Percentiles rank a stretch among this genome's conserved stretches.
Conservation (phyloP, 2,888 invertebrate genomes). For the Creontiades dilutus region DNA sequence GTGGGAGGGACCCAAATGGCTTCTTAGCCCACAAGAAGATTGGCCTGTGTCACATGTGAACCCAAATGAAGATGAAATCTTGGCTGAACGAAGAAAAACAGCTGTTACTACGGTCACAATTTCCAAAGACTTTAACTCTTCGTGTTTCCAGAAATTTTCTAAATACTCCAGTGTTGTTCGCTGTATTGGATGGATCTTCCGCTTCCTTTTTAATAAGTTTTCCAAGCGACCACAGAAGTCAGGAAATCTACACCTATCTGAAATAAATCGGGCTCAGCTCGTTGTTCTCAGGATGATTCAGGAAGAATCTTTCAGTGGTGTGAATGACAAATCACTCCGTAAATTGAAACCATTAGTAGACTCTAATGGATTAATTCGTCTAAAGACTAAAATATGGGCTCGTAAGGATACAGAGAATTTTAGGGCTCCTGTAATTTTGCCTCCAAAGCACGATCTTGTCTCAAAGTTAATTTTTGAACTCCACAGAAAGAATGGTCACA, state of each 20-base stretch:
- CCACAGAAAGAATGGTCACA: background rate
- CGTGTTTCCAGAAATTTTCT: background rate
- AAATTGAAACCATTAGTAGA: slow-evolving; percentile 41
- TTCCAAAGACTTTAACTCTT: background rate
- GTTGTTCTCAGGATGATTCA: background rate
- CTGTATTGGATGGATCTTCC: background rate
- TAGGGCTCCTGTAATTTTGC: background rate
- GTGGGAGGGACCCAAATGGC: background rate
- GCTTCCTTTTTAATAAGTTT: background rate
- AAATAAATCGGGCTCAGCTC: background rate
- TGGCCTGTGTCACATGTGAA: background rate
- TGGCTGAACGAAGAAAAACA: background rate
- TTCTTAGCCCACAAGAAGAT: background rate
- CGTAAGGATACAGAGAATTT: background rate
- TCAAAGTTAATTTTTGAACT: background rate
- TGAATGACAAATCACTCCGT: background rate
- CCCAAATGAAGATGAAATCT: background rate
- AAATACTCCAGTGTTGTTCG: background rate
- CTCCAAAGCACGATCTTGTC: background rate
- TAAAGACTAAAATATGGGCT: background rate
- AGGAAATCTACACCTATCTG: background rate
- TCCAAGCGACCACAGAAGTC: background rate
- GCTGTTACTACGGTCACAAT: too few species aligned
- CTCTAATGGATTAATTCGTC: background rate
- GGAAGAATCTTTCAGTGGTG: background rate